Percentiles rank a stretch among this genome's conserved stretches.
phyloP scores from a whole-genome alignment of 2,113 vertebrate species.

The Equus przewalskii region DNA sequence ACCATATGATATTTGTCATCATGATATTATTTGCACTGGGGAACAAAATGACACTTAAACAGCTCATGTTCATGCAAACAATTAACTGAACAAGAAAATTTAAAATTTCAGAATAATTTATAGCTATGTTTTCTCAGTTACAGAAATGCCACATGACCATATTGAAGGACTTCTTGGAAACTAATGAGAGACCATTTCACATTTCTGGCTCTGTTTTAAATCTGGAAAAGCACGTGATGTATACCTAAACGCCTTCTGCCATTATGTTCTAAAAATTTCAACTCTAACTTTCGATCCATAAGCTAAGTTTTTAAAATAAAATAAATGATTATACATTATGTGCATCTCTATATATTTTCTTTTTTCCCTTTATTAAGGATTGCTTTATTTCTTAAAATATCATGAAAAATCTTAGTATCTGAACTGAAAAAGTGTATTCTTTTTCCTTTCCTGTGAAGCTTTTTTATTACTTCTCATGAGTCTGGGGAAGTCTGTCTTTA shows the following conservation, averaged over 20 bases:
- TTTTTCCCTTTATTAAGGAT: neutral
- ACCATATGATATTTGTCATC: neutral
- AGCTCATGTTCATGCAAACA: neutral
- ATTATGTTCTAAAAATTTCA: slow-evolving; percentile 6
- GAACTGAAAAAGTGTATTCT: neutral
- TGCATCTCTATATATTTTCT: neutral
- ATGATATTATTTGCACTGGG: neutral
- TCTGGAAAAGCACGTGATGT: neutral
- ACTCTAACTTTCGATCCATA: neutral
- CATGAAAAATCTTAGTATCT: neutral
- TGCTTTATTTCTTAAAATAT: slow-evolving; percentile 9
- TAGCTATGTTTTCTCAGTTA: neutral
- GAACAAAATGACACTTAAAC: neutral
- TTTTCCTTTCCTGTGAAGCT: slow-evolving; percentile 18
- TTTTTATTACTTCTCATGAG: slow-evolving; percentile 43
- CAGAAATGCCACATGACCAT: neutral
- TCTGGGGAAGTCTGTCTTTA: slow-evolving; percentile 51
- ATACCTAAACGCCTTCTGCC: neutral
- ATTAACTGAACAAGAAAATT: neutral
- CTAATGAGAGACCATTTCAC: neutral
- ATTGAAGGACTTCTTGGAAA: neutral
- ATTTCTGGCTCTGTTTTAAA: slow-evolving; percentile 10
- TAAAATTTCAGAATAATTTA: neutral
- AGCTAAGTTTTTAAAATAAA: slow-evolving; percentile 43
- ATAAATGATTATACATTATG: neutral